Evolutionary conservation across 2,888 invertebrate species (phyloP), one percentile per base, ranked within the genome.

Genomic region (Diploptera punctata): DNA sequence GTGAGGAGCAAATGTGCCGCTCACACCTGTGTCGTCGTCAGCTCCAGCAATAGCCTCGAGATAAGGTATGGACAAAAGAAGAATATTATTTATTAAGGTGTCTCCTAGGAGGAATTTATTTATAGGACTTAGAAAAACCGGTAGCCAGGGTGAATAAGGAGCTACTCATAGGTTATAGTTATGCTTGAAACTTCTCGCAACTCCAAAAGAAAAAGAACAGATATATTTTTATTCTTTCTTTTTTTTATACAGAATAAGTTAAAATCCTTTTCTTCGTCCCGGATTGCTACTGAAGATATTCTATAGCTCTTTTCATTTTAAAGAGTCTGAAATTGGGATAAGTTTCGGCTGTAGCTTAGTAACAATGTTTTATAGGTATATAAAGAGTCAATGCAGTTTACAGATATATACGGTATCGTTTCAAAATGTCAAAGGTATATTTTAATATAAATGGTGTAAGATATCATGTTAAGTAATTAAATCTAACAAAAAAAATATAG

Each of bases 71-170:
- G 7, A 61, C 61, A 61, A 61, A 61, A 33, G 61, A 61, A n/a
- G 0, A 7, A 1, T 1, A 29, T 61, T 31, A 31, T 61, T 61
- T 31, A 31, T 61, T n/a, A 33, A 31, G 61, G 49, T 49, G 49
- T 68, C 47, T 31, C 31, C 26, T 29, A 49, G 31, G 21, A 24
- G 13, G 54, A 52, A 49, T 24, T 69, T 60, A 68, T 68, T 68
- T 68, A 68, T 68, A 18, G 18, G 57, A 24, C 29, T 18, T 33
- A 38, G 54, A 49, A 67, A 67, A 69, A 71, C 71, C 71, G 67
- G 71, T 71, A 71, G 71, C 71, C 21, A 4, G n/a, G 43, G 16
- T 71, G 71, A 71, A 71, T 71, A 71, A 65, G 67, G 38, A 21
- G n/a, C 47, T 16, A 29, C 33, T 49, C 38, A 43, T 67, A 71